A percentile compares a stretch with the other conserved stretches of the same genome.
These are phyloP conservation scores for Ophioninae sp. DNA, from an alignment of 2,888 invertebrate genomes.

Conservation along the genomic window DNA sequence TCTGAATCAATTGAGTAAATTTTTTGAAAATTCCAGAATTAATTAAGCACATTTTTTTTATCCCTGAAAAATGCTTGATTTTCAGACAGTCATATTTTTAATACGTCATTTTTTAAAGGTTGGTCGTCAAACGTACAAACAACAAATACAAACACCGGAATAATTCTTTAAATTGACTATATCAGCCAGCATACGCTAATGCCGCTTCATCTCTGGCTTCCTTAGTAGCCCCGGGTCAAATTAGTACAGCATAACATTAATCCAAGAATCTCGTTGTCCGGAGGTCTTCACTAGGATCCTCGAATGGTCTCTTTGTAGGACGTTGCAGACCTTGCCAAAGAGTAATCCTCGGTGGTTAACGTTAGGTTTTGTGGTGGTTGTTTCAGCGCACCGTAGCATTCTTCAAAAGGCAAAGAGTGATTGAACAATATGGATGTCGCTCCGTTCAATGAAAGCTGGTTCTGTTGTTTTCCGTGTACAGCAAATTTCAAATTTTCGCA, in stretches of 20 bases:
- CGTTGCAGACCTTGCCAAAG: slow-evolving; percentile 47
- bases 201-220: slow-evolving; percentile 64
- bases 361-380: slow-evolving; percentile 63
- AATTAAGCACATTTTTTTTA: too few species aligned
- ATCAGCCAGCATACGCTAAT: slow-evolving; percentile 66
- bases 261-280: slow-evolving; percentile 70
- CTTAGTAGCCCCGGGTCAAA: slow-evolving; percentile 67
- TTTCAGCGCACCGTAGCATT: slow-evolving; percentile 34
- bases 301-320: slow-evolving; percentile 59
- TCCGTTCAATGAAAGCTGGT: too few species aligned
- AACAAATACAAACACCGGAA: neutral
- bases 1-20: too few species aligned
- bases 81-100: too few species aligned
- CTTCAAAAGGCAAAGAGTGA: neutral
- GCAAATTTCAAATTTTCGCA: too few species aligned
- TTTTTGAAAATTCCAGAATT: too few species aligned
- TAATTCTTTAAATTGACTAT: neutral
- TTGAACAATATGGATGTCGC: too few species aligned
- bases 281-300: slow-evolving; percentile 65
- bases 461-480: too few species aligned
- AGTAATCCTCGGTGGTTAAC: slow-evolving; percentile 79
- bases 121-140: neutral
- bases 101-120: too few species aligned
- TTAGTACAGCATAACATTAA: slow-evolving; percentile 79
- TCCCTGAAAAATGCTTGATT: too few species aligned